These are phyloP conservation scores for Phrynosoma blainvillii DNA, from an alignment of 2,113 vertebrate genomes.

Conservation along the genomic window DNA sequence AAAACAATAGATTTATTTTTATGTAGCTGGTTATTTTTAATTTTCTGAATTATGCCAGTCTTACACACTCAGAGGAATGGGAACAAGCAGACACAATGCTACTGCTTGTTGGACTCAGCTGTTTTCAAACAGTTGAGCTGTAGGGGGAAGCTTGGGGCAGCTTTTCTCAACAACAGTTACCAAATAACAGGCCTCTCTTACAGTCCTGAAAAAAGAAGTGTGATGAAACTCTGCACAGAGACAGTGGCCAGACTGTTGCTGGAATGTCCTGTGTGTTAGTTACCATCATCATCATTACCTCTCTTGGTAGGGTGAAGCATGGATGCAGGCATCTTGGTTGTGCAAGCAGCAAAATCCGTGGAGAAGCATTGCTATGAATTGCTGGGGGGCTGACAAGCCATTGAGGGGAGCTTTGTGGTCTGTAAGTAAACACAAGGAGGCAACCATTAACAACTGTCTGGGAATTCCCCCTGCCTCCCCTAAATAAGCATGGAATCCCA, in stretches of 20 bases:
- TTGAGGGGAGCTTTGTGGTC: conserved; percentile 17
- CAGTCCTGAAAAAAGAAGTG: background rate
- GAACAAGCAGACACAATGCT: background rate
- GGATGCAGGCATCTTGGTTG: conserved; percentile 52
- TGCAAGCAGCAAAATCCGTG: conserved; percentile 61
- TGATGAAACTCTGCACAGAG: background rate
- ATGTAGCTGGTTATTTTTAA: background rate
- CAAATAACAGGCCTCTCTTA: background rate
- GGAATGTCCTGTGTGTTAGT: background rate
- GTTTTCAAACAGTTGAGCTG: background rate
- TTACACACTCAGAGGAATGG: background rate
- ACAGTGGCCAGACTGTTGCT: background rate
- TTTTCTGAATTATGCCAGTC: background rate
- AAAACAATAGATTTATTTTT: conserved; percentile 10
- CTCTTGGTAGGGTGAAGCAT: conserved; percentile 51
- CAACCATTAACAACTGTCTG: accelerated
- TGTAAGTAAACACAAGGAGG: conserved; percentile 50
- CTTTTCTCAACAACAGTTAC: background rate
- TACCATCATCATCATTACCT: conserved; percentile 54
- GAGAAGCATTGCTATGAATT: conserved; percentile 52
- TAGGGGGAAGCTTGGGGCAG: background rate
- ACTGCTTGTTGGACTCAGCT: background rate
- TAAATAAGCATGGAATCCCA: background rate
- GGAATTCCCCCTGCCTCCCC: background rate
- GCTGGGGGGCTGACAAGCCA: conserved; percentile 14